Percentiles rank a stretch among this genome's conserved stretches.
Conservation (phyloP, 2,113 vertebrate genomes). For the Montifringilla adamsi region DNA sequence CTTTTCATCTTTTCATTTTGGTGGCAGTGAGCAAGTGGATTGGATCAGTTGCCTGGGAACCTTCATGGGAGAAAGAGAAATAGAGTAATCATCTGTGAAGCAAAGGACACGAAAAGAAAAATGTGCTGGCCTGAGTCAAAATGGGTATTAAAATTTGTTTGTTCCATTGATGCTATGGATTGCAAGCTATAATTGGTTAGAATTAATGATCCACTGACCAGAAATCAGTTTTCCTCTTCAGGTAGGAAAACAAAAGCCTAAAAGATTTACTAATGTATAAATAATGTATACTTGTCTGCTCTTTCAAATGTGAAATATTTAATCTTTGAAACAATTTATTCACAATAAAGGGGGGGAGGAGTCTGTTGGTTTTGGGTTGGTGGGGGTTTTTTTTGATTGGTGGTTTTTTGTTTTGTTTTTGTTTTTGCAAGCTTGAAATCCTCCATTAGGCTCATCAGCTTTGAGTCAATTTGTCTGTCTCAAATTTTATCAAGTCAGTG, state of each 20-base stretch:
- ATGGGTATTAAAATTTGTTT: conserved; percentile 48
- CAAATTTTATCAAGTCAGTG: not conserved
- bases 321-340: not conserved
- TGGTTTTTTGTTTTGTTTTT: not conserved
- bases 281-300: not conserved
- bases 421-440: not conserved
- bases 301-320: not conserved
- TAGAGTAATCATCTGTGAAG: conserved; percentile 51
- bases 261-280: not conserved
- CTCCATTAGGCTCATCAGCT: not conserved
- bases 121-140: conserved; percentile 17
- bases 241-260: not conserved
- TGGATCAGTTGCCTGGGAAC: conserved; percentile 66
- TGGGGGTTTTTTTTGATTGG: too few relatives aligned
- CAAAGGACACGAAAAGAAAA: conserved; percentile 38
- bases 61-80: conserved; percentile 49
- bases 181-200: not conserved
- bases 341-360: not conserved
- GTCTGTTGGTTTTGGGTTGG: not conserved
- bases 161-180: not conserved
- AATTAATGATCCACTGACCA: not conserved
- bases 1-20: conserved; percentile 62
- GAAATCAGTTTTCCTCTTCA: not conserved
- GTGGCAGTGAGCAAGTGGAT: conserved; percentile 65
- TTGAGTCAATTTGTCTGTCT: not conserved